Evolutionary conservation across 2,888 invertebrate species (phyloP).

Genomic region (Luperina nickerlii): DNA sequence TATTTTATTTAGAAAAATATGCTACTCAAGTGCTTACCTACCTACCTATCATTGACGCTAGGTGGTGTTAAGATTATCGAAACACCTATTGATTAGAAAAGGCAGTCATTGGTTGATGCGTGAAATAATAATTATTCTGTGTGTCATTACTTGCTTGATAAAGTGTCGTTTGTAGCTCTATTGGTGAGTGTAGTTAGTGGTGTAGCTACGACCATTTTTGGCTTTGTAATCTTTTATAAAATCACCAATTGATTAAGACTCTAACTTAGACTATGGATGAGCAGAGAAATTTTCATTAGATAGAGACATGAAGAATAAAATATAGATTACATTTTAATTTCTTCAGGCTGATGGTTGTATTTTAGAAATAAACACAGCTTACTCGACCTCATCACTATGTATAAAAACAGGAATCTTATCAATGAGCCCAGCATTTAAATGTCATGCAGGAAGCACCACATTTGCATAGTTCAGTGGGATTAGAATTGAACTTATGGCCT

Average conservation of each 20-base stretch:
- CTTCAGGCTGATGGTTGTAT: not conserved
- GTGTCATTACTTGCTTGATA: not conserved
- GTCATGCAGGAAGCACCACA: slow-evolving; percentile 47
- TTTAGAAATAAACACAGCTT: slow-evolving; percentile 10
- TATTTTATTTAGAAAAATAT: not conserved
- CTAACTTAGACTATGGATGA: not conserved
- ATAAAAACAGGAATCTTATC: slow-evolving; percentile 39
- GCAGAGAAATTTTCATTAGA: not conserved
- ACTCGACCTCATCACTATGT: slow-evolving; percentile 15
- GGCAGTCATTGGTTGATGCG: not conserved
- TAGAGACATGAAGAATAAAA: not conserved
- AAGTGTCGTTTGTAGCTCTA: not conserved
- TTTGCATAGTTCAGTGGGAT: slow-evolving; percentile 49
- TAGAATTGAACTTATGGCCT: slow-evolving; percentile 31
- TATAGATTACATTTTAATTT: not conserved
- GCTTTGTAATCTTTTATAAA: not conserved
- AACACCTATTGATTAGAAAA: not conserved
- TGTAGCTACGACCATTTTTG: not conserved
- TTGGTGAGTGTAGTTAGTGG: not conserved
- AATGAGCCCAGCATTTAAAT: slow-evolving; percentile 45
- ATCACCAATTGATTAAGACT: not conserved
- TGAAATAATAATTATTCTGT: not conserved
- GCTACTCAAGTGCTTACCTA: not conserved
- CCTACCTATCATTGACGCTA: not conserved
- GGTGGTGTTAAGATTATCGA: not conserved